These are phyloP conservation scores for Podabrus alpinus DNA, from an alignment of 2,888 invertebrate genomes.

Conservation along the genomic window DNA sequence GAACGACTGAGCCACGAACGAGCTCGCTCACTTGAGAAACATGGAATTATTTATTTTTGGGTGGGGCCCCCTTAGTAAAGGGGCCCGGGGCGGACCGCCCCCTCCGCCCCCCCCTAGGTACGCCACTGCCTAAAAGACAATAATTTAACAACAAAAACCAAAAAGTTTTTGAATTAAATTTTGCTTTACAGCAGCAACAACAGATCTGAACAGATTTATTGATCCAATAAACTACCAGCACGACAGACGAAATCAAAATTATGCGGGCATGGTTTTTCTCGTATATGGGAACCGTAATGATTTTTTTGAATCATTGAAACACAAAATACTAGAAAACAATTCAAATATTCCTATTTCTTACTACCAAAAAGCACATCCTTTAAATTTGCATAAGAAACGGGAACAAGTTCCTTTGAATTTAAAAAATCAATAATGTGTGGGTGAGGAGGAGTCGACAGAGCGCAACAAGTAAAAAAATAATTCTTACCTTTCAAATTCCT, in stretches of 20 bases:
- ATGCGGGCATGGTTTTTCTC: conserved; percentile 13
- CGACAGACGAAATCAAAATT: conserved; percentile 8
- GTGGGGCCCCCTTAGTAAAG: too few relatives aligned
- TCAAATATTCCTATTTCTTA: neutral
- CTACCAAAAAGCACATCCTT: neutral
- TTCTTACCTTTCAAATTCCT: conserved; percentile 33
- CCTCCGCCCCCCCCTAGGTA: too few relatives aligned
- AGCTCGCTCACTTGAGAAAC: too few relatives aligned
- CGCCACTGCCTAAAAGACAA: too few relatives aligned
- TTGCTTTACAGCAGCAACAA: neutral
- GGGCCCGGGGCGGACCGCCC: too few relatives aligned
- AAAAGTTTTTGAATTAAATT: neutral
- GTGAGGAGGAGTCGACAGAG: neutral
- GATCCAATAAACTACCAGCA: conserved; percentile 5
- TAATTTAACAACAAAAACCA: too few relatives aligned
- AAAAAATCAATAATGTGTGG: neutral
- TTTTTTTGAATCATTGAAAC: neutral
- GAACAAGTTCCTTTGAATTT: neutral
- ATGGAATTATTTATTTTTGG: too few relatives aligned
- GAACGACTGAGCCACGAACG: too few relatives aligned
- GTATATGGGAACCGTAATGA: neutral
- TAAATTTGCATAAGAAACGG: neutral
- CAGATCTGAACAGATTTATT: conserved; percentile 10
- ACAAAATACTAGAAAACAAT: neutral
- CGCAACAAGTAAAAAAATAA: conserved; percentile 23